These are phyloP conservation scores for Drosophila arizonae DNA, from an alignment of 1,140 invertebrate species.

Conservation along the genomic window DNA sequence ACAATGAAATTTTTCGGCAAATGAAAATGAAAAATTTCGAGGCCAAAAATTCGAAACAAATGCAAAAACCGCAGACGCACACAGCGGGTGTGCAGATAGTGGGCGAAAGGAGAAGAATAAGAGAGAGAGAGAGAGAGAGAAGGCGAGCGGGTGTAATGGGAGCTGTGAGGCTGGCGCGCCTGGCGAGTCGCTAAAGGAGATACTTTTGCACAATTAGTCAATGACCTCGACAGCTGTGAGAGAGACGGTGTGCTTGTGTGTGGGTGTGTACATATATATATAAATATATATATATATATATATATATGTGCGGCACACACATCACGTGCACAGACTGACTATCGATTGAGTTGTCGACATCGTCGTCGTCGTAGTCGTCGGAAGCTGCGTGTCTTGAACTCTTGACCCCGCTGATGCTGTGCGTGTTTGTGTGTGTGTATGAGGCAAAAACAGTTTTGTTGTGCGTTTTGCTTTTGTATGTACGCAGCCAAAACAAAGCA, in stretches of 20 bases:
- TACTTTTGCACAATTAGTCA: constrained; percentile 75
- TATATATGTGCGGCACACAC: constrained; percentile 22
- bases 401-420: constrained; percentile 66
- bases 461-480: constrained; percentile 38
- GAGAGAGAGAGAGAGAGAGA: background rate
- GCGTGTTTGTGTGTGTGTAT: constrained; percentile 35
- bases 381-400: constrained; percentile 79
- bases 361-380: constrained; percentile 35
- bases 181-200: constrained; percentile 14
- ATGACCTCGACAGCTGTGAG: constrained; percentile 68
- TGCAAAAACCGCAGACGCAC: constrained; percentile 59
- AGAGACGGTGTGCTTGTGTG: background rate
- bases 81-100: background rate
- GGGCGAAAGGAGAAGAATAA: background rate
- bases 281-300: background rate
- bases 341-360: constrained; percentile 71
- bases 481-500: constrained; percentile 74
- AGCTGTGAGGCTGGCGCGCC: background rate
- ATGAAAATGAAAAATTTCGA: constrained; percentile 4
- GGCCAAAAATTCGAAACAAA: constrained; percentile 24
- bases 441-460: constrained; percentile 14
- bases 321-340: constrained; percentile 78
- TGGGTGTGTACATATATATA: background rate
- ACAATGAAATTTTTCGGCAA: constrained; percentile 28
- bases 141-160: background rate